Evolutionary conservation across 2,888 invertebrate species (phyloP), one percentile per base, ranked within the genome.

Genomic region (Neelides folsomi): DNA sequence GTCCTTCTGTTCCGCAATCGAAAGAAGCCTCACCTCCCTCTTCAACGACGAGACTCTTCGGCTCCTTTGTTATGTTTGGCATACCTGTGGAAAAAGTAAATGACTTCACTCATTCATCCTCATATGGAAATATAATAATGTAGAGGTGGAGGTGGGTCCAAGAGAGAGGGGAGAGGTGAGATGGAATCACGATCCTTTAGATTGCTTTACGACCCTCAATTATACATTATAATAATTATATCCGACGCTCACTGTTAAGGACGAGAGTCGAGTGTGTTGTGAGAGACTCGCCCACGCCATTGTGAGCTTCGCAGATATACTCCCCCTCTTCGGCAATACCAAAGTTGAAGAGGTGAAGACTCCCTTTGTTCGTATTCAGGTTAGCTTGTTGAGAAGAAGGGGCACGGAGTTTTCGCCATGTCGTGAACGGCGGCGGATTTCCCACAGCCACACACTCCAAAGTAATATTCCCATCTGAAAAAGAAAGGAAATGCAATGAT

Each of bases 221-320:
- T 43, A 12, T 13, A 27, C 27, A 27, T 27, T 27, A 27, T 27
- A 27, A 27, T 27, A 27, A 27, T 27, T 27, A 27, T 27, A 27
- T 27, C 27, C 27, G 27, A 27, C 36, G 62, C 64, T 62, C 59
- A 71, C 71, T 71, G 66, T 71, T 70, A 48, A 72, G 67, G 53
- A 70, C 66, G 19, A 72, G 57, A 10, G 66, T 66, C 16, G 70
- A 66, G 18, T 73, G 74, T 71, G 77, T 78, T 36, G 75, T 70
- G 52, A 74, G 66, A 8, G 71, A 67, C 65, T 78, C 68, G 42
- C 75, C 66, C 66, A 76, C 64, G 55, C 76, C 74, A 71, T 83
- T 85, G 59, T 75, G 79, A 57, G 83, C 78, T 37, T 79, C 75
- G 66, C 90, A 92, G 12, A 83, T 77, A 68, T 90, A 90, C 1